Base-by-base conservation (phyloP, 2,888 invertebrate genomes). In the Diloba caeruleocephala region DNA sequence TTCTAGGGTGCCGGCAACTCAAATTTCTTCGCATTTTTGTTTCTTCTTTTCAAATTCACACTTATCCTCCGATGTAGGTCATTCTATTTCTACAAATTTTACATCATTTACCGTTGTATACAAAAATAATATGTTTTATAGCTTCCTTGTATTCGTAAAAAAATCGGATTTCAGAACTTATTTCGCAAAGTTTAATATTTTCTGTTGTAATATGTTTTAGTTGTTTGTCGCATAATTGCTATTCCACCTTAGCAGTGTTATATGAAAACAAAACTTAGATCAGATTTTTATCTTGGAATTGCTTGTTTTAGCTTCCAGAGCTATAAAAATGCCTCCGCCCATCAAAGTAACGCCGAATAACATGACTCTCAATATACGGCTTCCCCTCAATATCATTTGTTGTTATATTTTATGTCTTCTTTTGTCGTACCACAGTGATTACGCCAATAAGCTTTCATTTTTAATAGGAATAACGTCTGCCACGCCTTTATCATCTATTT, bases 271-370 rank as follows among this genome's bases (percentile, higher is more conserved):
- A 48, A 55, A 45, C 46, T 39, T 34, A 61, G 45, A 29, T 45
- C 43, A 53, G 19, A 54, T 58, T 58, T n/a, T 58, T 29, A 51
- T 51, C 26, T 31, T 31, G 23, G 9, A 61, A 54, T 65, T 61
- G 44, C 54, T 59, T 66, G 55, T 61, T 64, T 41, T 39, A 67
- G 51, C 52, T 67, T 37, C 34, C 37, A 44, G 41, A 51, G 45
- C 33, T 31, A 54, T 57, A 52, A 57, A 43, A 54, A 49, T 37
- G 33, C 39, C 21, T 34, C 36, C 14, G 7, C 33, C 48, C 15
- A 62, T 68, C 42, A 55, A 65, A 58, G 65, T 68, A 53, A 53
- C 44, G 33, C n/a, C 45, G 34, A 44, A 67, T 37, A 28, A 55
- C 44, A 25, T 29, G 13, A 48, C 31, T 48, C 29, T 23, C 49